These are phyloP conservation scores for Xylocopa sonorina DNA, from an alignment of 1,140 invertebrate species.

Conservation along the genomic window DNA sequence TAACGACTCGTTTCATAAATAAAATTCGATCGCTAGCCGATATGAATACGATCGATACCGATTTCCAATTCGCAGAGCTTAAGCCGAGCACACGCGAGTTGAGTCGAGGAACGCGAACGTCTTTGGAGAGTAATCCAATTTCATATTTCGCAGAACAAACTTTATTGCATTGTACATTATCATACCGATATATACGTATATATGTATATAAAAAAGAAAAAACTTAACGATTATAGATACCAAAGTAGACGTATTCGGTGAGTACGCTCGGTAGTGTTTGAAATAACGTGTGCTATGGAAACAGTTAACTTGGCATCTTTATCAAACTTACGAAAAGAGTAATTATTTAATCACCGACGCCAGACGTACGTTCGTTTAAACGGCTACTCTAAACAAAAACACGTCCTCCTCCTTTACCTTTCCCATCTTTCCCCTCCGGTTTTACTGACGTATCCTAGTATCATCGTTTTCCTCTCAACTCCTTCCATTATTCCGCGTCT, in stretches of 20 bases:
- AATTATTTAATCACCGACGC: neutral
- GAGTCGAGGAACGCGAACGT: neutral
- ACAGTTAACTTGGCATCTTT: neutral
- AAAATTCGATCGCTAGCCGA: neutral
- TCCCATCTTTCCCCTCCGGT: neutral
- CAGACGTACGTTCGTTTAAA: neutral
- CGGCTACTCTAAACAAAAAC: neutral
- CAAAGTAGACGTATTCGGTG: neutral
- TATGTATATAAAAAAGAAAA: neutral
- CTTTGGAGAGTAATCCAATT: neutral
- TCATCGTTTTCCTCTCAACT: neutral
- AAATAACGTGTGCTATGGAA: neutral
- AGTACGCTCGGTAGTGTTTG: neutral
- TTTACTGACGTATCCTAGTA: conserved; percentile 15
- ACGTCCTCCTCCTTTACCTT: neutral
- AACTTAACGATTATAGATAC: neutral
- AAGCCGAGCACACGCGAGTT: neutral
- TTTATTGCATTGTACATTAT: conserved; percentile 9
- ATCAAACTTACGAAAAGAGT: neutral
- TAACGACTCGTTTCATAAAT: neutral
- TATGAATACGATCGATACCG: neutral
- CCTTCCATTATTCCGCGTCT: conserved; percentile 28
- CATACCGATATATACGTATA: neutral
- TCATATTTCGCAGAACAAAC: neutral
- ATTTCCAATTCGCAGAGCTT: neutral